phyloP scores from a whole-genome alignment of 1,140 invertebrate genomes.

The Plectrocnemia conspersa region DNA sequence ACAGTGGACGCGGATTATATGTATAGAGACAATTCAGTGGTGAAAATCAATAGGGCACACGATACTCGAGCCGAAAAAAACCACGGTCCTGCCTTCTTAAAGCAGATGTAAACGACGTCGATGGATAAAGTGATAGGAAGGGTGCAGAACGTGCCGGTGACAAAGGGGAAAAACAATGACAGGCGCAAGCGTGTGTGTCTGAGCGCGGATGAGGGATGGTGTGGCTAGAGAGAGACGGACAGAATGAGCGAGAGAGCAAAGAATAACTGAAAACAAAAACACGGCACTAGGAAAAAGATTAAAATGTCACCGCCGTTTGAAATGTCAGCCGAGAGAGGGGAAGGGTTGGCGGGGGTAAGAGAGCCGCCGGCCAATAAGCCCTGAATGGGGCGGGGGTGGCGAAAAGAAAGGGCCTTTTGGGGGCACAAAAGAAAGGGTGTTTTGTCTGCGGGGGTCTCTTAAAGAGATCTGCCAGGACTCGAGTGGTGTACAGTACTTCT shows the following conservation, averaged over 20 bases:
- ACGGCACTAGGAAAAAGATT: constrained; percentile 35
- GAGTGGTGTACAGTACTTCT: constrained; percentile 24
- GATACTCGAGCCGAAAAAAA: too few species aligned
- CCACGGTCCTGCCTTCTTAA: neutral
- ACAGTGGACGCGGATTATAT: too few species aligned
- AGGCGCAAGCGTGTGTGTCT: neutral
- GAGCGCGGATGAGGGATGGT: neutral
- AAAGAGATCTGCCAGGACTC: constrained; percentile 31
- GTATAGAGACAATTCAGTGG: too few species aligned
- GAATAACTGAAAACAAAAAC: constrained; percentile 33
- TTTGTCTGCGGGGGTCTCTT: constrained; percentile 26
- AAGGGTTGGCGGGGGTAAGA: constrained; percentile 5
- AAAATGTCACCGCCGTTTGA: constrained; percentile 37
- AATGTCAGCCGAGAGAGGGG: constrained; percentile 29
- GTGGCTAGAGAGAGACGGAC: constrained; percentile 3
- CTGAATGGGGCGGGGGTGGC: neutral
- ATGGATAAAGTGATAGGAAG: constrained; percentile 17
- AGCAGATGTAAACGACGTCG: constrained; percentile 7
- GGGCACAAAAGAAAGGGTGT: constrained; percentile 22
- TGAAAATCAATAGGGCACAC: too few species aligned
- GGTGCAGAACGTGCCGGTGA: constrained; percentile 4
- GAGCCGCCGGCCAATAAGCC: constrained; percentile 24
- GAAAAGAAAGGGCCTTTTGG: constrained; percentile 2
- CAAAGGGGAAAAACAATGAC: constrained; percentile 17
- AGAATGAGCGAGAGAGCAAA: constrained; percentile 7